phyloP scores from a whole-genome alignment of 2,888 invertebrate genomes.

The Mycalesis mineus region DNA sequence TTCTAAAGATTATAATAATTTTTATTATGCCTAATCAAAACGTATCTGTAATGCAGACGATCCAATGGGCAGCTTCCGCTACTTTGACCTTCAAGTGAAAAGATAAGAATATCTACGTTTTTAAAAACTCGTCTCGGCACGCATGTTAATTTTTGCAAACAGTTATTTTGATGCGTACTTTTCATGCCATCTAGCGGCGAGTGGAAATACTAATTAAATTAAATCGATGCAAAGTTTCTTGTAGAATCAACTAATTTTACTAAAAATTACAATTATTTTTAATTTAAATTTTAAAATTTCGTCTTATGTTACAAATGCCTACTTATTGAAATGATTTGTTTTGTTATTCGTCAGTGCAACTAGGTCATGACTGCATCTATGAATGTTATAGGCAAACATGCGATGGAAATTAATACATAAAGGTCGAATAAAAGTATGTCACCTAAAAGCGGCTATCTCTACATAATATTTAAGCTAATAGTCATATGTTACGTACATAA shows the following conservation, averaged over 20 bases:
- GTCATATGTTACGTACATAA: too few relatives aligned
- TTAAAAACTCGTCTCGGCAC: slow-evolving; percentile 14
- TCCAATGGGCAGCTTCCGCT: slow-evolving; percentile 30
- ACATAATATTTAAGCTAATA: too few relatives aligned
- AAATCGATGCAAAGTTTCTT: too few relatives aligned
- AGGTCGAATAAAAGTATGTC: slow-evolving; percentile 1
- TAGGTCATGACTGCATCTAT: slow-evolving; percentile 1
- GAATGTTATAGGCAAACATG: not conserved
- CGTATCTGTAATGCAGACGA: not conserved
- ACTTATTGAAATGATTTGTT: not conserved
- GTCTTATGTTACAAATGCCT: too few relatives aligned
- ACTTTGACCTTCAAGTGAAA: slow-evolving; percentile 41
- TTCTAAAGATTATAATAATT: not conserved
- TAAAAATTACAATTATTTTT: too few relatives aligned
- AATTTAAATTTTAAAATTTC: too few relatives aligned
- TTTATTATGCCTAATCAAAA: not conserved
- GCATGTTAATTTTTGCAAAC: not conserved
- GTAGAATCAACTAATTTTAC: too few relatives aligned
- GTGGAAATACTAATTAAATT: slow-evolving; percentile 26
- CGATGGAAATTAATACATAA: not conserved
- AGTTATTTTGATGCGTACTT: not conserved
- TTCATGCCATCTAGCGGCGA: slow-evolving; percentile 40
- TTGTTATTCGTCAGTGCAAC: not conserved
- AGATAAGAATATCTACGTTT: slow-evolving; percentile 27
- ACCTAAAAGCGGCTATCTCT: too few relatives aligned